Base-by-base conservation (phyloP, 2,113 vertebrate genomes). In the Hydropotes inermis region DNA sequence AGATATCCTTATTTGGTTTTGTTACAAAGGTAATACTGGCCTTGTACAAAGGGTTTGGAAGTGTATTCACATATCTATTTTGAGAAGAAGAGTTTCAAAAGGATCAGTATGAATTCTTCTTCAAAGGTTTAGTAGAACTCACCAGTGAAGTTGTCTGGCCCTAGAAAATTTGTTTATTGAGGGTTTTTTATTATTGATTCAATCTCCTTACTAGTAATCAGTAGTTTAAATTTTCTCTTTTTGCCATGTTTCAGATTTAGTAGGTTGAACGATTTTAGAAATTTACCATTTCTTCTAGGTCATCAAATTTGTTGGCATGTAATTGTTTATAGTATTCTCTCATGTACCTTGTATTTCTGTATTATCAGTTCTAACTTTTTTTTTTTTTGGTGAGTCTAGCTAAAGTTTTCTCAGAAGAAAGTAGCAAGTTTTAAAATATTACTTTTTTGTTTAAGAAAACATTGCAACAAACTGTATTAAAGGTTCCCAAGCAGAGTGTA, bases 401-500 rank as follows among this genome's bases (percentile, higher is more conserved):
- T 67, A 21, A 57, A 67, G n/a, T 19, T 67, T 67, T n/a, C 16
- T n/a, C 33, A 79, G 28, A 27, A 33, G 55, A 61, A 86, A 1
- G 67, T 33, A 11, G 36, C 6, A 1, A n/a, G 52, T 78, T 85
- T 92, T 89, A 82, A 87, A 0, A 67, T 91, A 2, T 64, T 33
- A 0, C 83, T 97, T 64, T 91, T 39, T 67, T 2, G 45, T 95
- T 0, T 79, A 3, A 0, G 82, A 39, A 0, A 70, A 91, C 0
- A 7, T 52, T 0, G 55, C 83, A 0, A 33, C 13, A 0, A 86
- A 81, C 9, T 0, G 45, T 87, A 1, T 82, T 76, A 1, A 87
- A 17, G 0, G 83, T 14, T 0, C 81, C 91, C 12, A 82, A 9
- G 1, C 43, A 79, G 3, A 88, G 19, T n/a, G 52, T 70, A 0